phyloP scores from a whole-genome alignment of 2,113 vertebrate genomes.

The Megalops atlanticus region DNA sequence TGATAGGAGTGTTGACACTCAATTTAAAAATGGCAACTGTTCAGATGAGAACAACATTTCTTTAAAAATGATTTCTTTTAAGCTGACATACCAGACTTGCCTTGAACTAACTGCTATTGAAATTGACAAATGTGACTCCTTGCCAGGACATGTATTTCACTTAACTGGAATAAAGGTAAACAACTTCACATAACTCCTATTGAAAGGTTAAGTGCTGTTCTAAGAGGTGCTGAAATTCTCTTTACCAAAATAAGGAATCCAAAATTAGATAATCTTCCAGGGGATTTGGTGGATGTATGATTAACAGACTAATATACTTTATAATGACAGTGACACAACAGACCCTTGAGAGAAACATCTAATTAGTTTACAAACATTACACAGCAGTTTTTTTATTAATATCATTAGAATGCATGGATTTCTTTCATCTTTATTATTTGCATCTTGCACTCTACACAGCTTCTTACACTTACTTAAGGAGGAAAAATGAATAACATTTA shows the following conservation, averaged over 20 bases:
- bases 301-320: neutral
- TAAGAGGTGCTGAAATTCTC: neutral
- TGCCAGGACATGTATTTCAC: neutral
- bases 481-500: too few relatives aligned
- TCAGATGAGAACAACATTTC: too few relatives aligned
- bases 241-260: neutral
- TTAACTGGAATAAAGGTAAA: neutral
- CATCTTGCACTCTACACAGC: too few relatives aligned
- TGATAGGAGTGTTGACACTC: too few relatives aligned
- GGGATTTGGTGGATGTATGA: neutral
- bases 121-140: neutral
- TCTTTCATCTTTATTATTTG: too few relatives aligned
- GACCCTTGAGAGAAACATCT: neutral
- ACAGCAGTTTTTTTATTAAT: too few relatives aligned
- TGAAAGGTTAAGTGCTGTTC: neutral
- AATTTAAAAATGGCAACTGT: too few relatives aligned
- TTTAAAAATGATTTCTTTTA: too few relatives aligned
- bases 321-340: neutral
- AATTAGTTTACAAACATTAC: too few relatives aligned
- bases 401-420: too few relatives aligned
- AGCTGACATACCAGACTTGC: too few relatives aligned
- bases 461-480: too few relatives aligned
- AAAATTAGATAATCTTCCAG: neutral
- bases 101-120: neutral
- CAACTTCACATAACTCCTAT: neutral